phyloP scores from a whole-genome alignment of 2,113 vertebrate species.

The Ramphastos sulfuratus region DNA sequence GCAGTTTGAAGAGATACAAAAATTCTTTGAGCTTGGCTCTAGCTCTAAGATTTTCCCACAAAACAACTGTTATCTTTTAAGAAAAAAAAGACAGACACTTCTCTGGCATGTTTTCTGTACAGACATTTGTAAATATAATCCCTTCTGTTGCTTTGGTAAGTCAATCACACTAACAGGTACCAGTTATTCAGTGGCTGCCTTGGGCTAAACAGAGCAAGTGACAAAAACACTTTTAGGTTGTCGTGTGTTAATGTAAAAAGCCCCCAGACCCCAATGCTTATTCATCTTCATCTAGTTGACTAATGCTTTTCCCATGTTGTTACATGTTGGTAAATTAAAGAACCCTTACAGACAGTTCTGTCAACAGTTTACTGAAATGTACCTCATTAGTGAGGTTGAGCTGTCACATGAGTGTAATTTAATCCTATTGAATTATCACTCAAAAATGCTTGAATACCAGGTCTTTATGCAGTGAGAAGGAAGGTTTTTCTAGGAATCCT shows the following conservation, averaged over 20 bases:
- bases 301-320: constrained; percentile 83
- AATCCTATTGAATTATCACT: constrained; percentile 86
- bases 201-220: constrained; percentile 81
- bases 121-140: constrained; percentile 59
- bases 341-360: constrained; percentile 82
- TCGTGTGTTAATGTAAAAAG: constrained; percentile 85
- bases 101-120: constrained; percentile 46
- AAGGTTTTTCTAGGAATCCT: constrained; percentile 73
- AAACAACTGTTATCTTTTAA: constrained; percentile 43
- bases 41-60: constrained; percentile 18
- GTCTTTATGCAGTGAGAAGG: constrained; percentile 72
- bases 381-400: constrained; percentile 81
- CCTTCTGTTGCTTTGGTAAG: constrained; percentile 72
- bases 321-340: constrained; percentile 86
- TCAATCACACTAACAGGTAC: constrained; percentile 78
- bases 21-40: constrained; percentile 17
- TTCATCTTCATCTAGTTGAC: constrained; percentile 88
- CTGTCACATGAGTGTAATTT: constrained; percentile 81
- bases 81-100: constrained; percentile 25
- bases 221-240: constrained; percentile 83
- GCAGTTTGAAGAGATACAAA: constrained; percentile 17
- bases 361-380: constrained; percentile 86
- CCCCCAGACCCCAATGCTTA: constrained; percentile 75
- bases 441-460: constrained; percentile 74
- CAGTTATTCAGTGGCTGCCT: constrained; percentile 74